Evolutionary conservation across 2,888 invertebrate species (phyloP), one percentile per base, ranked within the genome.

Genomic region (Lordiphosa andalusiaca): DNA sequence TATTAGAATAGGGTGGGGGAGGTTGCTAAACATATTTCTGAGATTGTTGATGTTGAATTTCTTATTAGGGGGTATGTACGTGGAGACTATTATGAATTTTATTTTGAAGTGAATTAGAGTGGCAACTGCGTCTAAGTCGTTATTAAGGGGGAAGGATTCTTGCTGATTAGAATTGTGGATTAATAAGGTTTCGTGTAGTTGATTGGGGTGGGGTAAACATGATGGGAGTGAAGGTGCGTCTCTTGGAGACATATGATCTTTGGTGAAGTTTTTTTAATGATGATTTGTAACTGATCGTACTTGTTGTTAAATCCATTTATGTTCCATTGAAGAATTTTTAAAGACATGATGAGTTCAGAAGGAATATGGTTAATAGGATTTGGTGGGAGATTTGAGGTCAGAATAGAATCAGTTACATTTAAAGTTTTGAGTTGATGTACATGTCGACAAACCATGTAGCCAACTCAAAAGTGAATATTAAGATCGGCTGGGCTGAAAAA

Each of bases 391-490:
- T 30, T 30, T 30, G 7, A 7, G 30, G 30, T 30, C 30, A 30
- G 30, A 30, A 30, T 36, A 36, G 36, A 36, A 36, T 36, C 36
- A 36, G 36, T 12, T 36, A 36, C 36, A 36, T 12, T 10, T 36
- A n/a, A n/a, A n/a, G n/a, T n/a, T 36, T 5, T 3, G 12, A 36
- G 12, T 5, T 36, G 4, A n/a, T 36, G 12, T n/a, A 4, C 36
- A 36, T 12, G 10, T 36, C 12, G 36, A 10, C 36, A 30, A 30
- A 3, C 30, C 30, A 30, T 7, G 7, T 7, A n/a, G n/a, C 6
- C 2, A 30, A 2, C 30, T 30, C 30, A 2, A 7, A 6, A 2
- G 7, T 30, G 6, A 5, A 6, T 30, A 3, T 6, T 36, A 36
- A n/a, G 3, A 12, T 10, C 36, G 12, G 6, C n/a, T 12, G 36